phyloP scores from a whole-genome alignment of 1,140 invertebrate species.

The Notospermus geniculatus region DNA sequence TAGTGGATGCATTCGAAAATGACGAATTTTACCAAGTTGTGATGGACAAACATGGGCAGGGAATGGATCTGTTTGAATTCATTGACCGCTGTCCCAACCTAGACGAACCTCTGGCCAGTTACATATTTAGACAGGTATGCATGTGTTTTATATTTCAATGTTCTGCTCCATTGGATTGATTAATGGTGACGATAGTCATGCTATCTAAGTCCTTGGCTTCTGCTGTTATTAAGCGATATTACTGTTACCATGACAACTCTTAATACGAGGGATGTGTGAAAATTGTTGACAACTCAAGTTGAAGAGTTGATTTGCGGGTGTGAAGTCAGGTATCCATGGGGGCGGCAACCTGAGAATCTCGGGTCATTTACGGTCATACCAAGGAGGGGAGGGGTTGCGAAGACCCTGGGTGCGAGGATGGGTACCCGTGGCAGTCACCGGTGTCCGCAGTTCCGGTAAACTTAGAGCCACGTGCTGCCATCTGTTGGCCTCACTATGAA shows the following conservation, averaged over 20 bases:
- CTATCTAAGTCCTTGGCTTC: not conserved
- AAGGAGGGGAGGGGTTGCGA: no score
- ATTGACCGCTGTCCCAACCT: conserved; percentile 69
- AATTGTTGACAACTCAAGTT: no score
- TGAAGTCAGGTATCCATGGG: no score
- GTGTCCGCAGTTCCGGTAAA: no score
- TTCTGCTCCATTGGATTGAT: not conserved
- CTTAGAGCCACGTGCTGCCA: no score
- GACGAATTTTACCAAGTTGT: conserved; percentile 73
- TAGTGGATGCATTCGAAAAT: conserved; percentile 73
- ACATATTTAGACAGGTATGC: conserved; percentile 71
- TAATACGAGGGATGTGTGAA: no score
- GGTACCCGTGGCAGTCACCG: no score
- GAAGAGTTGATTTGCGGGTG: no score
- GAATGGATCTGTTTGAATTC: conserved; percentile 79
- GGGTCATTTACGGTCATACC: no score
- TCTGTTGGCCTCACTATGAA: not conserved
- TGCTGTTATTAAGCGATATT: not conserved
- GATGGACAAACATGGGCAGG: conserved; percentile 77
- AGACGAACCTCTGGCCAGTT: conserved; percentile 70
- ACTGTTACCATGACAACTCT: no score
- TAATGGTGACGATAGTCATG: not conserved
- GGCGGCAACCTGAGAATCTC: no score
- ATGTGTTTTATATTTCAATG: not conserved
- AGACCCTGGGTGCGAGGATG: no score